A percentile compares a stretch with the other conserved stretches of the same genome.
Evolutionary conservation across 1,140 invertebrate species (phyloP).

Genomic region (Drosophila auraria): DNA sequence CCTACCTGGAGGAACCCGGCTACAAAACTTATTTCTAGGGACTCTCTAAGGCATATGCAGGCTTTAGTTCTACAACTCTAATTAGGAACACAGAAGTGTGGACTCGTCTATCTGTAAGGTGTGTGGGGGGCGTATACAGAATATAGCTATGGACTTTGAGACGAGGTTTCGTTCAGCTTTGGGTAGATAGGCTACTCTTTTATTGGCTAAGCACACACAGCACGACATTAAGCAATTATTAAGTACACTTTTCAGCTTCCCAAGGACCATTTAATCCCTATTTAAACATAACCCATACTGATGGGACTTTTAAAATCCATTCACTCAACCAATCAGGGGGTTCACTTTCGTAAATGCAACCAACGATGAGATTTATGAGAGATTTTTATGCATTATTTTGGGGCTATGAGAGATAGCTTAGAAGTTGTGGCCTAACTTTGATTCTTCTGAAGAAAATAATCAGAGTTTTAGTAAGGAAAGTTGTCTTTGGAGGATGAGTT

Average conservation of each 20-base stretch:
- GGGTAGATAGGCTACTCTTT: slow-evolving; percentile 30
- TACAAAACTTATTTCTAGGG: slow-evolving; percentile 40
- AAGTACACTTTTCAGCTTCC: slow-evolving; percentile 76
- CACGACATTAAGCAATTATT: slow-evolving; percentile 78
- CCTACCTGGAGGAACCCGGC: slow-evolving; percentile 7
- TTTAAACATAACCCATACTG: slow-evolving; percentile 25
- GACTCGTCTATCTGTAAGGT: slow-evolving; percentile 23
- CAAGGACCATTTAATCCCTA: slow-evolving; percentile 30
- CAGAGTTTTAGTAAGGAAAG: background rate
- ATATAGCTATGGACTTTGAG: slow-evolving; percentile 33
- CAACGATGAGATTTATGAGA: slow-evolving; percentile 27
- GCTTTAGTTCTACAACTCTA: slow-evolving; percentile 37
- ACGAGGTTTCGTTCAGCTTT: slow-evolving; percentile 18
- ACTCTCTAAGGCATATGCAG: slow-evolving; percentile 47
- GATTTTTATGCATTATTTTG: slow-evolving; percentile 23
- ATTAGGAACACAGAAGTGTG: slow-evolving; percentile 70
- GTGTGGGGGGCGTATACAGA: slow-evolving; percentile 23
- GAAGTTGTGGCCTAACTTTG: background rate
- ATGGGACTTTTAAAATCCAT: slow-evolving; percentile 7
- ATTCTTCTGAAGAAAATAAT: background rate
- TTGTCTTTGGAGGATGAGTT: slow-evolving; percentile 21
- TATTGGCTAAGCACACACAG: slow-evolving; percentile 67
- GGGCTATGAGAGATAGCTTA: background rate
- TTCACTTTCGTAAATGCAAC: slow-evolving; percentile 52
- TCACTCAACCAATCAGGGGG: slow-evolving; percentile 15